phyloP scores from a whole-genome alignment of 2,797 vertebrate genomes.

The Acanthornis magna region DNA sequence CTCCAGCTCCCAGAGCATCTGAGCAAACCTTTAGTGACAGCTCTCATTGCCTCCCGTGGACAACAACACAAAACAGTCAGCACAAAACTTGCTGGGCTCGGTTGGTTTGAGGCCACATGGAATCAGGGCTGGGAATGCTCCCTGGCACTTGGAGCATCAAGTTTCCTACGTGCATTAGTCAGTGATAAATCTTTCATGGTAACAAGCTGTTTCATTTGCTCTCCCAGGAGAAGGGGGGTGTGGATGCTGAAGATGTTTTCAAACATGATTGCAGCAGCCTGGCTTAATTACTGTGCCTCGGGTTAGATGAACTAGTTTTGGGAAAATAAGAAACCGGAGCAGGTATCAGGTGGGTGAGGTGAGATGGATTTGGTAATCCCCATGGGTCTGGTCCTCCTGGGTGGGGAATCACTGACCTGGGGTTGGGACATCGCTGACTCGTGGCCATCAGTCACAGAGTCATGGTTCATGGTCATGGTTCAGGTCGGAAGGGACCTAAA shows the following conservation, averaged over 20 bases:
- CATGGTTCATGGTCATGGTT: no score
- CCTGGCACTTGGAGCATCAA: rapidly evolving
- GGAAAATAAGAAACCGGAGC: not conserved
- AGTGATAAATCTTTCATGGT: slow-evolving; percentile 19
- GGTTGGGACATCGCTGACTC: not conserved
- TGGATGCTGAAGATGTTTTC: not conserved
- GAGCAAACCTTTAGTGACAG: not conserved
- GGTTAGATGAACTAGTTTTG: not conserved
- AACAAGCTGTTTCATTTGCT: slow-evolving; percentile 16
- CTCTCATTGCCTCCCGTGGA: not conserved
- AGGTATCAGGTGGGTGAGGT: not conserved
- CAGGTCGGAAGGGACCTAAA: not conserved
- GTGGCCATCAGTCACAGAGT: not conserved
- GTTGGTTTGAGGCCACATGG: not conserved
- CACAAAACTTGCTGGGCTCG: not conserved
- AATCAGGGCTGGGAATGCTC: not conserved
- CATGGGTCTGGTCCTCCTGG: not conserved
- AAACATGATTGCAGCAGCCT: not conserved
- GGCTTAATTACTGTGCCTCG: not conserved
- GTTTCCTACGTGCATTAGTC: not conserved
- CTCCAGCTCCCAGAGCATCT: not conserved
- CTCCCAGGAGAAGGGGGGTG: not conserved
- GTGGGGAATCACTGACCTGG: rapidly evolving
- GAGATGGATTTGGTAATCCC: not conserved
- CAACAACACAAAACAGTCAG: not conserved